Evolutionary conservation across 2,113 vertebrate genomes (phyloP), one percentile per base, ranked within the genome.

Genomic region (Desmodus rotundus): DNA sequence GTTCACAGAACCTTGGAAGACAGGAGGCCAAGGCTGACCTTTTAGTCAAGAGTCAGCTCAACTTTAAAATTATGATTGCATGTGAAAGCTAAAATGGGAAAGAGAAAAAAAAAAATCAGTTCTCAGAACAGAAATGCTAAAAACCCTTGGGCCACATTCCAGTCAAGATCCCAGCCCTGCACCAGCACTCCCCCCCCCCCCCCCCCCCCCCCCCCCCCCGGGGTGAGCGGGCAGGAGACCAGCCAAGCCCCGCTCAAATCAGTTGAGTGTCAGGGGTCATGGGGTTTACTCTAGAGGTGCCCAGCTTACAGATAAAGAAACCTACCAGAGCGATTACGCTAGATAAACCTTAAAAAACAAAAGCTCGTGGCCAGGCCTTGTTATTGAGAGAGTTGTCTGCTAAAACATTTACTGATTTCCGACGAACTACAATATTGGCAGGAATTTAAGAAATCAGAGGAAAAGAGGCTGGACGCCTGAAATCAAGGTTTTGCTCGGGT

Each of bases 81-180:
- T 97, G 96, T 97, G 97, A 97, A 98, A 96, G 80, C 96, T 97
- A 97, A 98, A 97, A 97, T 88, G 89, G 97, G 97, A 98, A 97
- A 92, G 93, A 94, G 87, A 90, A 95, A 97, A 95, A 95, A 97
- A 95, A 97, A 91, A 96, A 91, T 93, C 87, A 82, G 97, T 97
- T 98, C 97, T 96, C 96, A 96, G 89, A 85, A 87, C 89, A 95
- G 87, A 96, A 97, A 97, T 96, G 89, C 76, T 96, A 86, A 96
- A 98, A 96, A 92, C 76, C 96, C 96, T 97, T 94, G 85, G 95
- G 83, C 87, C 87, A 72, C 96, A 96, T 98, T 97, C 97, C 96
- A 96, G 43, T 84, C 83, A 83, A 91, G 94, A 87, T 94, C 93
- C 88, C 16, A 45, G 73, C 87, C 83, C 19, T 14, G 61, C 28